Evolutionary conservation across 1,140 invertebrate genomes (phyloP), one percentile per base, ranked within the genome.

Genomic region (Coelopa frigida): DNA sequence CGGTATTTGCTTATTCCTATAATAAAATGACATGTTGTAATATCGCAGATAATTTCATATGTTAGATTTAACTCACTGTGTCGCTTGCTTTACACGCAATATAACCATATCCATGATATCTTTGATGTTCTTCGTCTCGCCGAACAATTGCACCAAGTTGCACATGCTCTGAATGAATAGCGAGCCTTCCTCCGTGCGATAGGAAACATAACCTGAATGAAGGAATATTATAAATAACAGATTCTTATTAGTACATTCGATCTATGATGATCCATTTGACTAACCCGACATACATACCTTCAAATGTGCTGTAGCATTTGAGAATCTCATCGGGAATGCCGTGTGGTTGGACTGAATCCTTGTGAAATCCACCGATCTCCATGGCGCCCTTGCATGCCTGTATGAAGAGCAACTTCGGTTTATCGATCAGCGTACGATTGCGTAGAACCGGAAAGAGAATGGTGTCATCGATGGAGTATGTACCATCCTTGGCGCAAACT

Each of bases 221-320:
- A 21, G 39, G 26, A 29, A 21, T 12, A 6, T 37, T 40, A 29
- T 26, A 4, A 37, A 26, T 12, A 17, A 43, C 8, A 12, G 40
- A 20, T 14, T 26, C 18, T 22, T 39, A 40, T 15, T 39, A 46
- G n/a, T 48, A 38, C 38, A 14, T 22, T 31, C 11, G 36, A 26
- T 29, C 21, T 23, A 35, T 24, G 14, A 45, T 5, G 10, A 20
- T 18, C 35, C 17, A 37, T 37, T 10, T 17, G 21, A 24, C 14
- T 14, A 36, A 24, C 2, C 3, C 11, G 18, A 23, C 23, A 36
- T n/a, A 7, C 14, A 3, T 50, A 53, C 51, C 64, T 33, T 68
- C 64, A 33, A 56, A 68, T 18, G 61, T 68, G 54, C 64, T 68
- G 20, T 68, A 68, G 26, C 62, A 68, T 49, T 68, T 68, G 0